Base-by-base conservation (phyloP, 2,113 vertebrate genomes). In the Dunckerocampus dactyliophorus region DNA sequence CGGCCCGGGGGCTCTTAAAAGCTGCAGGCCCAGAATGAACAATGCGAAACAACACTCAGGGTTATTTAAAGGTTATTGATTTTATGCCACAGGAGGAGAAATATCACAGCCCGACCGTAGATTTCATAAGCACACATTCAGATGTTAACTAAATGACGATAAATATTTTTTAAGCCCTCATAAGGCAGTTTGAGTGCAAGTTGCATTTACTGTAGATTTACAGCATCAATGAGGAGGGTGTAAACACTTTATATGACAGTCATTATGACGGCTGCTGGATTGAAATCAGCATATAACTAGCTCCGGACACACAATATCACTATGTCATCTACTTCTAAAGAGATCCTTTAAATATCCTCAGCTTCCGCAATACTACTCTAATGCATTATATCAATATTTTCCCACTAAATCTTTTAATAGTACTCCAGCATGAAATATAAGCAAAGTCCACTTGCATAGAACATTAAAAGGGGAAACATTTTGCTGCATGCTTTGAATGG, bases 41-140 rank as follows among this genome's bases (percentile, higher is more conserved):
- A 54, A 57, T 59, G 22, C 43, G 46, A 72, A 80, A 74, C 66
- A 66, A 81, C 82, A 86, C 84, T 87, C 80, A 82, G 76, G 77
- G 83, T 89, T 82, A 88, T 89, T 85, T 79, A 75, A 68, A 85
- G 76, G 67, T 53, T 72, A 88, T 89, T 60, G 87, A 89, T 88
- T 89, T 87, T 77, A 65, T 7, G 77, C 59, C 85, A 68, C 51
- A 0, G 22, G 53, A 9, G 63, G 58, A 82, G 71, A 89, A 85
- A 85, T 84, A 89, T 78, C 62, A 54, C 74, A 72, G 68, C 58
- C 66, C 75, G 69, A 65, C 74, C 69, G 79, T 81, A 73, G 83
- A 87, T 82, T 82, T 77, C 75, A 83, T 83, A 78, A 70, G 67
- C 54, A 58, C 42, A 69, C 63, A 85, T 86, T 85, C 69, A 67